Evolutionary conservation across 2,113 vertebrate species (phyloP).

Genomic region (Gambusia holbrooki): DNA sequence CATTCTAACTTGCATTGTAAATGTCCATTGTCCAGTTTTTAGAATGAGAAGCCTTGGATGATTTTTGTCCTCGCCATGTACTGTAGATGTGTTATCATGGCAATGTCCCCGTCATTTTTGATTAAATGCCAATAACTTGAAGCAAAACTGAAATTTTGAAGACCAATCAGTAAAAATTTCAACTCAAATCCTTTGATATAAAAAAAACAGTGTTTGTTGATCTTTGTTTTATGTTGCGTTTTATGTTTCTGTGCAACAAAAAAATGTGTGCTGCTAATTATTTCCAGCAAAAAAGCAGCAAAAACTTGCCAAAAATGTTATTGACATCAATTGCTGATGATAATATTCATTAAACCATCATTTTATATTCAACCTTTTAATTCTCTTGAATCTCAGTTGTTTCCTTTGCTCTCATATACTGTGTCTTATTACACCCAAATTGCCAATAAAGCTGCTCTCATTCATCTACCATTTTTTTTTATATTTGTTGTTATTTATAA

Average conservation of each 20-base stretch:
- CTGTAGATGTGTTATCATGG: neutral
- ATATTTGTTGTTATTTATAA: neutral
- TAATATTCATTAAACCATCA: neutral
- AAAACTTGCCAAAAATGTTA: neutral
- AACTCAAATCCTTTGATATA: neutral
- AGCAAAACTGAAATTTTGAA: neutral
- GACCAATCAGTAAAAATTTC: neutral
- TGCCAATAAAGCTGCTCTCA: slow-evolving; percentile 2
- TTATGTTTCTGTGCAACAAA: neutral
- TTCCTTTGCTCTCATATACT: neutral
- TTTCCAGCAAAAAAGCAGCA: neutral
- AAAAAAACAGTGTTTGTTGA: neutral
- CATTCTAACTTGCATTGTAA: neutral
- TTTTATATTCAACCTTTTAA: neutral
- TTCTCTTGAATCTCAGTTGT: neutral
- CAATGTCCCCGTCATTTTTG: neutral
- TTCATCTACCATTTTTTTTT: slow-evolving; percentile 7
- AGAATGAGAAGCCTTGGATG: neutral
- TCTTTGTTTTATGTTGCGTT: neutral
- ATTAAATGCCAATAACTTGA: neutral
- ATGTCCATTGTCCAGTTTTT: neutral
- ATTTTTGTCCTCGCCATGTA: neutral
- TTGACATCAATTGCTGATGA: neutral
- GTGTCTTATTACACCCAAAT: neutral
- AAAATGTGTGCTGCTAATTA: neutral